A percentile compares a stretch with the other conserved stretches of the same genome.
Conservation (phyloP, 2,113 vertebrate species). For the Podarcis raffonei region DNA sequence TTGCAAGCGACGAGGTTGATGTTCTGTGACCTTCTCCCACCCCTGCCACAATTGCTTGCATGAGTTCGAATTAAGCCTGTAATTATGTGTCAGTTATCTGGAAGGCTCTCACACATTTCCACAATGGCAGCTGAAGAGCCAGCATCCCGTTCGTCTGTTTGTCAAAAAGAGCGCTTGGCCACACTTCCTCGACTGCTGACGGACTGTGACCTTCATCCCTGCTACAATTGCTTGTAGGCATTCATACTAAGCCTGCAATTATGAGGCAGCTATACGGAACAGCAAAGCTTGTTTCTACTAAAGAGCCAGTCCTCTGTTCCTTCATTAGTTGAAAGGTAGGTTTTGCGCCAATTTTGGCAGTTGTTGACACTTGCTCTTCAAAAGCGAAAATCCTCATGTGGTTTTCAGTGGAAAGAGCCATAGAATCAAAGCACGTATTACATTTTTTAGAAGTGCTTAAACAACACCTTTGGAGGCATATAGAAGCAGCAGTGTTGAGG, state of each 20-base stretch:
- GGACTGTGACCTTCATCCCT: neutral
- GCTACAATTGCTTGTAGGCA: neutral
- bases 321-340: neutral
- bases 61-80: constrained; percentile 3
- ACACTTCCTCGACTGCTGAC: neutral
- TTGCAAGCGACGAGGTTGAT: neutral
- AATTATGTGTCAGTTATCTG: constrained; percentile 20
- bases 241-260: neutral
- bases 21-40: neutral
- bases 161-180: neutral
- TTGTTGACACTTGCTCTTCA: neutral
- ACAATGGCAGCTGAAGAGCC: neutral
- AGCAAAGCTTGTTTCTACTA: neutral
- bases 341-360: neutral
- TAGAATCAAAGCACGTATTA: neutral
- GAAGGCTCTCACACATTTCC: neutral
- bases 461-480: neutral
- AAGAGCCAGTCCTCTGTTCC: neutral
- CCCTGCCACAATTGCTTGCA: neutral
- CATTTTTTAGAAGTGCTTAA: neutral
- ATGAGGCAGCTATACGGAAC: neutral
- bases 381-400: neutral
- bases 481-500: no score
- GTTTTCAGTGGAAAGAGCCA: neutral
- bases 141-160: neutral